Conservation (phyloP, 2,797 vertebrate species). For the Gymnopithys bicolor region DNA sequence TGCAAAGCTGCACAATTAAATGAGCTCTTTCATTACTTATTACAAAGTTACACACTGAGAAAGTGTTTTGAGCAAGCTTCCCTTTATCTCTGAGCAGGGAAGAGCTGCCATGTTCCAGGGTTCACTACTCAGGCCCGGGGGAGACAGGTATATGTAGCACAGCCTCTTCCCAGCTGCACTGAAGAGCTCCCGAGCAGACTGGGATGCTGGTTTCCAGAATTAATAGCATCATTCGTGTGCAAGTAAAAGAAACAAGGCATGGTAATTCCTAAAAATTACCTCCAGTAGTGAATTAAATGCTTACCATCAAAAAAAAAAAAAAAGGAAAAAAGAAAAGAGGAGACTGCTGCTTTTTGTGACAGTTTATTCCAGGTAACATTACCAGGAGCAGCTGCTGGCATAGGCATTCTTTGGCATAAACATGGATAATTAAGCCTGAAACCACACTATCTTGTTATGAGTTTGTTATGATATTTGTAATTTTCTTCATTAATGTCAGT, state of each 20-base stretch:
- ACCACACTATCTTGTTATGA: background rate
- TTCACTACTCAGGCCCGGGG: accelerated
- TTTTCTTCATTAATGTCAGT: conserved; percentile 7
- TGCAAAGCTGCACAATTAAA: background rate
- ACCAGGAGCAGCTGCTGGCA: conserved; percentile 25
- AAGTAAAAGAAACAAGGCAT: background rate
- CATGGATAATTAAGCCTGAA: conserved; percentile 12
- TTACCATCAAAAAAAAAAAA: background rate
- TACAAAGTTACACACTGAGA: background rate
- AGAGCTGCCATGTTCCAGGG: background rate
- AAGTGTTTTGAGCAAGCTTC: background rate
- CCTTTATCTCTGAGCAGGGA: background rate
- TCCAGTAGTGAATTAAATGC: background rate
- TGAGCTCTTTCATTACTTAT: background rate
- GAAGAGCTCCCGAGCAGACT: background rate
- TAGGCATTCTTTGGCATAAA: conserved; percentile 7
- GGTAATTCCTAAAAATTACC: conserved; percentile 18
- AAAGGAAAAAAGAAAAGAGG: background rate
- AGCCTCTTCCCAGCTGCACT: background rate
- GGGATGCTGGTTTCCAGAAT: background rate
- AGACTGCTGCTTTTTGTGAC: background rate
- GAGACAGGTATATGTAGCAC: background rate
- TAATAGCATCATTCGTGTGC: background rate
- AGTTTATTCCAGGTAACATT: conserved; percentile 12
- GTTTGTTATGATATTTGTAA: conserved; percentile 27